Evolutionary conservation across 2,888 invertebrate genomes (phyloP), one percentile per base, ranked within the genome.

Genomic region (Philereme vetulata): DNA sequence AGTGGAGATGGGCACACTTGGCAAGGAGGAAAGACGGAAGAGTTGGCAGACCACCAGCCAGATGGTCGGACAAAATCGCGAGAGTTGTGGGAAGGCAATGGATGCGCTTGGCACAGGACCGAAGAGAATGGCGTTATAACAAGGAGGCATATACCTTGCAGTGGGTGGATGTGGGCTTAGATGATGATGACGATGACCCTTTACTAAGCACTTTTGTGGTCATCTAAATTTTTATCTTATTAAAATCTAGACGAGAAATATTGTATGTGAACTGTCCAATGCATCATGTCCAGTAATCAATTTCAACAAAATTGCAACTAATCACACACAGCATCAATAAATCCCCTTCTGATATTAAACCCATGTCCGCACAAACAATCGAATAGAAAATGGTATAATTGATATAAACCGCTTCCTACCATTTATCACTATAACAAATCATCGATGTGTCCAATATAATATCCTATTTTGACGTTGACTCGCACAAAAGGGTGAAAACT

Each of bases 381-480:
- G 72, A 71, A 78, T 73, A 76, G 76, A 78, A 78, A 81, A 81
- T 81, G 73, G 65, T 77, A 82, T 83, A 81, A 85, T 86, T 84
- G 82, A 81, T 80, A 79, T 75, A 75, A 79, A 81, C 80, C 80
- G 72, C 71, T 72, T 75, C 64, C 66, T 66, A 65, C 72, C 78
- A 80, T 84, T 80, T 80, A 84, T 86, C 85, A 84, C 70, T 70
- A 68, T 74, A 79, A 78, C 83, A 79, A 82, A 81, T 80, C 77
- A 76, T 76, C 71, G 74, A 80, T 78, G 72, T 71, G 73, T 76
- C 73, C 63, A 67, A 80, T 76, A 75, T 74, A 77, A 71, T 74
- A 74, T 72, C 68, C 71, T 80, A 81, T 84, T 81, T 81, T 79
- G 84, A 81, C 76, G 69, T 74, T 64, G 61, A 75, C 47, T 75